Percentiles rank a stretch among this genome's conserved stretches.
Conservation (phyloP, 92 coral and sea anemone genomes). For the Parazoanthus atlanticus region DNA sequence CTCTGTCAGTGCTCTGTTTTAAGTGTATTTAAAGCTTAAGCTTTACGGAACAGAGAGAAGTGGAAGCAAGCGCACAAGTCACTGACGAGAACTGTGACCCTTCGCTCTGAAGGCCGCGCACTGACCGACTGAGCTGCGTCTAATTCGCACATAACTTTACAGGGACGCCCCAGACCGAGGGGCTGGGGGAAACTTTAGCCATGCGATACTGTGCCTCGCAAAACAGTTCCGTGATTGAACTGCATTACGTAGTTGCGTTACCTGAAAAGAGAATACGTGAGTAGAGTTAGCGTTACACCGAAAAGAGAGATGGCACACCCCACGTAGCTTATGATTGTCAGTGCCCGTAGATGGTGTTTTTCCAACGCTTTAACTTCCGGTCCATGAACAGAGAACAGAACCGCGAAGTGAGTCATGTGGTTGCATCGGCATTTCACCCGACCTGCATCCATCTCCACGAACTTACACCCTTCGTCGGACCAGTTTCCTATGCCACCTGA, state of each 20-base stretch:
- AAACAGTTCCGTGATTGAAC: too few species aligned
- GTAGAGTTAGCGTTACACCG: conserved; percentile 49
- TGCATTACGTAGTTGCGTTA: conserved; percentile 17
- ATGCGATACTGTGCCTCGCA: background rate
- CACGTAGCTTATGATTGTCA: conserved; percentile 56
- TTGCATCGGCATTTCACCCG: conserved; percentile 54
- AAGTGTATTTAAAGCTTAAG: too few species aligned
- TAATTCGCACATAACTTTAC: too few species aligned
- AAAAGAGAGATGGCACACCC: conserved; percentile 57
- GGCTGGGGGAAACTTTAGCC: background rate
- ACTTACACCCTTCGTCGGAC: conserved; percentile 56
- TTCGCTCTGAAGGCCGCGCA: too few species aligned
- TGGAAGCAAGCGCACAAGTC: too few species aligned
- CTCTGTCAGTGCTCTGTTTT: too few species aligned
- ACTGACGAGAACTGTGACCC: too few species aligned
- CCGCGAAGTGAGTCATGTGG: conserved; percentile 67
- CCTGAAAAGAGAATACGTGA: conserved; percentile 58
- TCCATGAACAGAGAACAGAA: conserved; percentile 54
- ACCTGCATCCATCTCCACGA: conserved; percentile 31
- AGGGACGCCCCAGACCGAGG: too few species aligned
- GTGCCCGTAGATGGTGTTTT: conserved; percentile 40
- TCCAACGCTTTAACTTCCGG: conserved; percentile 31
- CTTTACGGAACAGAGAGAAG: too few species aligned
- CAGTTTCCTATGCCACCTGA: conserved; percentile 63
- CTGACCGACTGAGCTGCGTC: too few species aligned